Evolutionary conservation across 2,113 vertebrate species (phyloP).

Genomic region (Taxidea taxus): DNA sequence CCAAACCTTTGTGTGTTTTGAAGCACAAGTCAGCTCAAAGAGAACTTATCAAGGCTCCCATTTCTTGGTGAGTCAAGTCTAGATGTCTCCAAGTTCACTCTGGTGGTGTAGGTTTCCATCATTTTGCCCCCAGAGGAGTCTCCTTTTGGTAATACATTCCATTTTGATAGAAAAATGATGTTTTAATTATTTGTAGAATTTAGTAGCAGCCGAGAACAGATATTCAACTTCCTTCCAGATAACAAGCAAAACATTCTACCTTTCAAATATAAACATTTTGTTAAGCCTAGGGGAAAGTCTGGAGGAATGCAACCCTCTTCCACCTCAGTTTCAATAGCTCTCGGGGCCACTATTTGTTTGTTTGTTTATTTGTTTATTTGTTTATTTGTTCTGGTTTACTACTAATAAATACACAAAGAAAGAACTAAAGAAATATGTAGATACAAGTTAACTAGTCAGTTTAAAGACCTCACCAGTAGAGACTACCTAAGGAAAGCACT

Average conservation of each 20-base stretch:
- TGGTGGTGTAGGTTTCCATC: background rate
- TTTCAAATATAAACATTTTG: constrained; percentile 43
- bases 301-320: background rate
- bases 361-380: background rate
- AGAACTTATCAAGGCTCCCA: background rate
- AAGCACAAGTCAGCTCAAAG: background rate
- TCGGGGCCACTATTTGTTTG: background rate
- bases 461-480: background rate
- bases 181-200: background rate
- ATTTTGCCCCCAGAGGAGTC: background rate
- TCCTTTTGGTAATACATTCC: background rate
- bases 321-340: background rate
- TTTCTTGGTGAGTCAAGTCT: background rate
- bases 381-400: background rate
- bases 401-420: background rate
- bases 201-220: background rate
- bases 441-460: background rate
- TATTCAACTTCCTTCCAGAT: background rate
- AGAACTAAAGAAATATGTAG: background rate
- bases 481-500: background rate
- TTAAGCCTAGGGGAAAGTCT: background rate
- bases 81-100: background rate
- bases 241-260: background rate
- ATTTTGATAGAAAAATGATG: constrained; percentile 18
- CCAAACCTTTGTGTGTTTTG: background rate